These are phyloP conservation scores for Podargus strigoides DNA, from an alignment of 2,797 vertebrate genomes.

Conservation along the genomic window DNA sequence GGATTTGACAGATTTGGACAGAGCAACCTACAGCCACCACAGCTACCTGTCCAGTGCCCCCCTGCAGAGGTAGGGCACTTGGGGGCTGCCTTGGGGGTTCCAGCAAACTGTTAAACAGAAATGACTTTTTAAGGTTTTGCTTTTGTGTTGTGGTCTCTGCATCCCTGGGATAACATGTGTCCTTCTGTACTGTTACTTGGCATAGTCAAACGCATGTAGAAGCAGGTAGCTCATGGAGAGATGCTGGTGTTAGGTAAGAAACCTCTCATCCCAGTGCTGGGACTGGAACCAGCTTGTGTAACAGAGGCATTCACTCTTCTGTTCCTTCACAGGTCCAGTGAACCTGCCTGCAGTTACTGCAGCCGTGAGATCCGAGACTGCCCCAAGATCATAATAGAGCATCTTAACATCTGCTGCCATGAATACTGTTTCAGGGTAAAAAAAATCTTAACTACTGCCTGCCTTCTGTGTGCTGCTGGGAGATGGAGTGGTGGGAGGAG, in stretches of 20 bases:
- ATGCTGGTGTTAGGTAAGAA: neutral
- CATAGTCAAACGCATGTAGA: neutral
- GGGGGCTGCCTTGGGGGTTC: fast-evolving
- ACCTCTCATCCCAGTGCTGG: neutral
- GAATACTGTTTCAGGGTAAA: conserved; percentile 92
- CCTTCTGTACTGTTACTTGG: neutral
- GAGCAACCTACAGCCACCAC: conserved; percentile 4
- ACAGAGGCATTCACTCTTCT: neutral
- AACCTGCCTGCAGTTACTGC: conserved; percentile 86
- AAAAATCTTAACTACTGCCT: neutral
- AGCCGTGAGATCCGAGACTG: conserved; percentile 81
- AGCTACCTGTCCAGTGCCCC: conserved; percentile 35
- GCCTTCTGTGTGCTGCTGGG: neutral
- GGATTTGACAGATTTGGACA: conserved; percentile 50
- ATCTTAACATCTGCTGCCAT: conserved; percentile 91
- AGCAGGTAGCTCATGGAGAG: neutral
- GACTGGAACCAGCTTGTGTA: neutral
- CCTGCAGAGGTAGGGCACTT: conserved; percentile 42
- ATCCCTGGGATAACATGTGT: neutral
- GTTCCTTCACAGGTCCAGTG: conserved; percentile 43
- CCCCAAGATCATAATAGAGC: conserved; percentile 90
- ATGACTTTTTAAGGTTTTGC: neutral
- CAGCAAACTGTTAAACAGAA: neutral
- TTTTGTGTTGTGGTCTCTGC: neutral
- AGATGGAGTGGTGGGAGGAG: neutral